Base-by-base conservation (phyloP, 1,140 invertebrate species). In the Nasonia giraulti region DNA sequence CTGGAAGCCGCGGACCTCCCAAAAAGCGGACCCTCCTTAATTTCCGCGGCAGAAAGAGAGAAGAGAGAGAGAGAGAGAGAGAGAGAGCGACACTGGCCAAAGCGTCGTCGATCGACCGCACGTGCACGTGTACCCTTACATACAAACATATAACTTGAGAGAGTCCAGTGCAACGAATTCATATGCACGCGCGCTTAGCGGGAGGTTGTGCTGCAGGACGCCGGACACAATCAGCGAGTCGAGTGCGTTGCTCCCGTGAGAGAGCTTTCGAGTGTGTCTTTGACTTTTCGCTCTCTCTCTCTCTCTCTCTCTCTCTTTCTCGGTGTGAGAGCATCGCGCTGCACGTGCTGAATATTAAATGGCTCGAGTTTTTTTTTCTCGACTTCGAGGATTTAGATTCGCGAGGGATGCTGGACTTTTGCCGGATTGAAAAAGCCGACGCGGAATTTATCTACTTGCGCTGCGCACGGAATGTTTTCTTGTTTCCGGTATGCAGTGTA, bases 1-100 rank as follows among this genome's bases (percentile, higher is more conserved):
- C 75, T 77, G 74, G 37, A 76, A 76, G 40, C 2, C 31, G 12
- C 14, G 74, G 74, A 76, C 74, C 74, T 68, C 79, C 80, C 66
- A 44, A 71, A 71, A 68, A 68, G 62, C 37, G 80, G 23, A 47
- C 55, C 37, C 17, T 74, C 73, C n/a, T 23, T 23, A 62, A 83
- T 73, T 82, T 82, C 74, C 17, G 12, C 78, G 50, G 17, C 47
- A 11, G 44, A 75, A 11, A 27, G 74, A 11, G 20, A 1, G 10
- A 23, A 55, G 50, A 17, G 55, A 20, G 77, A 11, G 44, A 75
- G 6, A 33, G 74, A 11, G 8, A 23, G 33, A 55, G 50, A 20
- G 55, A 20, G 23, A 80, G 23, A n/a, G 33, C 33, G 80, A 23
- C 23, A 14, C 68, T 74, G 68, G 23, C 23, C 10, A 10, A 74